These are phyloP conservation scores for Eugnorisma glareosa DNA, from an alignment of 2,888 invertebrate genomes.

Conservation along the genomic window DNA sequence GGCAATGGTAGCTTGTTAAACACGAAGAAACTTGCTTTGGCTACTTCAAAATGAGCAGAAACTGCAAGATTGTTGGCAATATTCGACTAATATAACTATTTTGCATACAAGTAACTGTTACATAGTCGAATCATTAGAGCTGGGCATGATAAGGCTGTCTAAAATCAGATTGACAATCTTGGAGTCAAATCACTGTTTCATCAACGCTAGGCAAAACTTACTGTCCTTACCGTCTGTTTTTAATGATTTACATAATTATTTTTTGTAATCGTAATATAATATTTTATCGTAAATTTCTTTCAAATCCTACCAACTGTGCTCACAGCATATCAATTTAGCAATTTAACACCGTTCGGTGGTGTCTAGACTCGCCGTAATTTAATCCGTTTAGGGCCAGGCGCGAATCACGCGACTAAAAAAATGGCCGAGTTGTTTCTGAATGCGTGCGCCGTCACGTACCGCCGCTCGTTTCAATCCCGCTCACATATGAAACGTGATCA, in stretches of 20 bases:
- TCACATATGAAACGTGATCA: conserved; percentile 86
- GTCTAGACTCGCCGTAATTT: conserved; percentile 79
- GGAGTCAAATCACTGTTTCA: neutral
- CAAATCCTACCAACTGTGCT: conserved; percentile 11
- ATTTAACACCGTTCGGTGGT: conserved; percentile 72
- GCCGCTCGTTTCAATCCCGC: conserved; percentile 80
- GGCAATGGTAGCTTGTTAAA: neutral
- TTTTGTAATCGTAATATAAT: too few relatives aligned
- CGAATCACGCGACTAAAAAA: conserved; percentile 73
- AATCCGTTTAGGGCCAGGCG: conserved; percentile 72
- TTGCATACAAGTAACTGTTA: neutral
- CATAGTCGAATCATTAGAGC: neutral
- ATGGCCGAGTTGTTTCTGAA: conserved; percentile 74
- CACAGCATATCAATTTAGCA: conserved; percentile 60
- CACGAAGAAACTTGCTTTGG: neutral
- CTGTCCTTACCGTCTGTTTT: too few relatives aligned
- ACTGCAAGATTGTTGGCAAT: neutral
- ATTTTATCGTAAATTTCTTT: neutral
- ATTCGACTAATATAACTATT: neutral
- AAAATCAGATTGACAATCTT: neutral
- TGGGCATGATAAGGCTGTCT: neutral
- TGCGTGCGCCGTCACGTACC: conserved; percentile 81
- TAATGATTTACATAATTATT: too few relatives aligned
- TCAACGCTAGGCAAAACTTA: neutral
- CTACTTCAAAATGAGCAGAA: neutral